Percentiles rank a stretch among this genome's conserved stretches.
Conservation (phyloP, 2,113 vertebrate genomes). For the Dipodomys spectabilis region DNA sequence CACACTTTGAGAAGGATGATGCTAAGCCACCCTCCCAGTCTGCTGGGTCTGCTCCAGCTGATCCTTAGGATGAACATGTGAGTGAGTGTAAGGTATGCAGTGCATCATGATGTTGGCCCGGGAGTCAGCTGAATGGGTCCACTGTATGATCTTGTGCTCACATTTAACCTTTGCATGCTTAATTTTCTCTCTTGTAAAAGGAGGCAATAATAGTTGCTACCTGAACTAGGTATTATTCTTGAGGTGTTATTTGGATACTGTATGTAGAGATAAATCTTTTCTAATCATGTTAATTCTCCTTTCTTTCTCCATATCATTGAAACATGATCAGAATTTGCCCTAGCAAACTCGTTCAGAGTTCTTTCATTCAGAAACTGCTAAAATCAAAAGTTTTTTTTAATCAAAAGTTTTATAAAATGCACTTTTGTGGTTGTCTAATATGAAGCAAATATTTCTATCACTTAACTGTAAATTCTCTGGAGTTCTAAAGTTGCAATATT, state of each 20-base stretch:
- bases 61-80: background rate
- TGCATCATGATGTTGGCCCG: background rate
- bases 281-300: background rate
- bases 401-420: background rate
- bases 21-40: background rate
- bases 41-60: background rate
- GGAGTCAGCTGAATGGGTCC: background rate
- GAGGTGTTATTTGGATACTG: background rate
- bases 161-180: background rate
- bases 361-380: background rate
- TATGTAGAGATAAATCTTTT: background rate
- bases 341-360: background rate
- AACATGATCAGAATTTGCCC: background rate
- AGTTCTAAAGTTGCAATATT: constrained; percentile 3
- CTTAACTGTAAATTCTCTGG: background rate
- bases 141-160: background rate
- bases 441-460: background rate
- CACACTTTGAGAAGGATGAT: background rate
- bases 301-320: background rate
- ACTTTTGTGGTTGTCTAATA: background rate
- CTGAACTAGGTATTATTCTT: background rate
- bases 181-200: background rate
- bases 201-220: background rate
- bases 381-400: constrained; percentile 28
- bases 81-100: background rate